Evolutionary conservation across 2,888 invertebrate genomes (phyloP).

Genomic region (Drosophila aldrichi): DNA sequence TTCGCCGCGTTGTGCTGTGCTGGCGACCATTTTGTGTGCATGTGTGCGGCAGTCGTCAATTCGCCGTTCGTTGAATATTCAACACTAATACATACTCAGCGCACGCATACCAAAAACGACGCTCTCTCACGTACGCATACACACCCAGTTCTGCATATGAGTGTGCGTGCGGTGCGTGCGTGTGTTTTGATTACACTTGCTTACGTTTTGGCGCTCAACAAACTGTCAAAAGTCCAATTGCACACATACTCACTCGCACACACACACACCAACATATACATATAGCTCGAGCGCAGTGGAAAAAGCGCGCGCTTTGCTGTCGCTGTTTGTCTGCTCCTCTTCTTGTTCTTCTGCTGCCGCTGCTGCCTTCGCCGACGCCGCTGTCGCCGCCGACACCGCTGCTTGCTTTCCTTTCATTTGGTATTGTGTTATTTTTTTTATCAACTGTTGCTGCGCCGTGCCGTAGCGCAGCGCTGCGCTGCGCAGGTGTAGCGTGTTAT

Average conservation of each 20-base stretch:
- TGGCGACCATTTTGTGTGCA: constrained; percentile 64
- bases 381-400: constrained; percentile 34
- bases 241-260: constrained; percentile 29
- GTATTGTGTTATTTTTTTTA: constrained; percentile 56
- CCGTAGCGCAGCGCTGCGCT: constrained; percentile 72
- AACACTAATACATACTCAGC: constrained; percentile 51
- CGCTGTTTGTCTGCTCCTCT: constrained; percentile 48
- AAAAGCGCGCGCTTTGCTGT: constrained; percentile 74
- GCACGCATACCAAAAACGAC: constrained; percentile 53
- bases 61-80: constrained; percentile 69
- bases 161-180: constrained; percentile 73
- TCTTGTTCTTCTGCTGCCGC: constrained; percentile 45
- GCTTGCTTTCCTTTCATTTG: constrained; percentile 54
- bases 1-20: constrained; percentile 57
- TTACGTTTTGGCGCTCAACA: constrained; percentile 75
- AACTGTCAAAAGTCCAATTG: constrained; percentile 71
- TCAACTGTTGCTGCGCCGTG: constrained; percentile 60
- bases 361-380: constrained; percentile 23
- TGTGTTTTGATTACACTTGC: constrained; percentile 83
- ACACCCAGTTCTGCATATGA: constrained; percentile 49
- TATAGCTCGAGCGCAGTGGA: constrained; percentile 24
- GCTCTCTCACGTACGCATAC: constrained; percentile 56
- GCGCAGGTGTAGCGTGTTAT: constrained; percentile 74
- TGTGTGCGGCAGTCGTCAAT: constrained; percentile 58
- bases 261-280: constrained; percentile 4